Base-by-base conservation (phyloP, 2,113 vertebrate species). In the Lepus timidus region DNA sequence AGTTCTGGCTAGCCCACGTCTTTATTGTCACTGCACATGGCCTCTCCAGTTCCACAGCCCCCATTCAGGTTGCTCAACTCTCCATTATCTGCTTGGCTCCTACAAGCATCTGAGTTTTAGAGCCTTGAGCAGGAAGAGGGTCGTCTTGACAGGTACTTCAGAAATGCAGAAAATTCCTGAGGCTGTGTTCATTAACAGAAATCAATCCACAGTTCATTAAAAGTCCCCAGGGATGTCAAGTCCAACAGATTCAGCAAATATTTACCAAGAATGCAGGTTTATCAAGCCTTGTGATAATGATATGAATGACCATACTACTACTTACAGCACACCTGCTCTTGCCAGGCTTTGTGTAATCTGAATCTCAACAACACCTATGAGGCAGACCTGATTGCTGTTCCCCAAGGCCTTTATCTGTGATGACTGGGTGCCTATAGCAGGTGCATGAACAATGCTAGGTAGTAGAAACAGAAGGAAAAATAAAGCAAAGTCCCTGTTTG, bases 171-270 rank as follows among this genome's bases (percentile, higher is more conserved):
- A 55, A 70, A 31, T 65, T 91, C 58, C 79, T 23, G 31, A 62
- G 9, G 58, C 58, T 67, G 1, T 79, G 58, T 78, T 81, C 52
- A 62, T 85, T 68, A 94, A 51, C 9, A 76, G 51, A 23, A 76
- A 68, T 85, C 68, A 80, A 91, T n/a, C 83, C 22, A 2, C 25
- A 88, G 49, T 80, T 39, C 55, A 44, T 20, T 44, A 65, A 79
- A 36, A 36, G 27, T 13, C 88, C n/a, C 55, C 58, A 29, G 49
- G 22, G 6, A 13, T 58, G 44, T 83, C 27, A 73, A 68, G 44
- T 94, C 27, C 36, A 85, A 73, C 55, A 88, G 58, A 84, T 67
- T 49, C 64, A 95, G 68, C 49, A 88, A 64, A 81, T 76, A 90
- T 61, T 93, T 84, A 81, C 91, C 85, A 82, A 75, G 16, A 88